Percentiles rank a stretch among this genome's conserved stretches.
Evolutionary conservation across 2,797 vertebrate species (phyloP).

Genomic region (Crocidura indochinensis): DNA sequence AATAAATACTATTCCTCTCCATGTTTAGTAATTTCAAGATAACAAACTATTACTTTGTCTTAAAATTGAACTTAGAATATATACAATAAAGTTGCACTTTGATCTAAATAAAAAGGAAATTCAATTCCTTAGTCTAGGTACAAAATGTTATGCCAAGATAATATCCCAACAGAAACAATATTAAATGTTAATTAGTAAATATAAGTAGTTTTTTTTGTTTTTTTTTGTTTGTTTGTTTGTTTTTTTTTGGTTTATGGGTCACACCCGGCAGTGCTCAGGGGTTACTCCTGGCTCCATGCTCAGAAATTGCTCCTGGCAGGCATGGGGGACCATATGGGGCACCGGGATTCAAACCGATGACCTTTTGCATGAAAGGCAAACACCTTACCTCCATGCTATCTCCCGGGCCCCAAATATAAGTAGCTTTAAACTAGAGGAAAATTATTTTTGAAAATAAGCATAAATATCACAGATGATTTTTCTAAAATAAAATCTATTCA

Average conservation of each 20-base stretch:
- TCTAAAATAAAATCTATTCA: not conserved
- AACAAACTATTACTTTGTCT: not conserved
- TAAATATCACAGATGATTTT: not conserved
- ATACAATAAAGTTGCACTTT: not conserved
- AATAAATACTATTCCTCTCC: not conserved
- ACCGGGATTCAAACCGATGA: too few species aligned
- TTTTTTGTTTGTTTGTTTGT: too few species aligned
- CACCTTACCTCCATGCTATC: too few species aligned
- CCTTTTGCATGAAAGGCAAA: too few species aligned
- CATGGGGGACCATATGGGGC: too few species aligned
- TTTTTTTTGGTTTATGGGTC: too few species aligned
- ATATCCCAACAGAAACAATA: constrained; percentile 19
- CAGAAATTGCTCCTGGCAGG: too few species aligned
- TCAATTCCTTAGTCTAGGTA: not conserved
- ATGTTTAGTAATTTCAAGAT: not conserved
- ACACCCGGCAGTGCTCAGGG: too few species aligned
- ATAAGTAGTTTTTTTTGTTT: not conserved
- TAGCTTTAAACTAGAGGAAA: not conserved
- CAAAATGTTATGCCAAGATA: constrained; percentile 16
- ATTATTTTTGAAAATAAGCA: not conserved
- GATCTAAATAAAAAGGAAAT: not conserved
- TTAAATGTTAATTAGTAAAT: constrained; percentile 5
- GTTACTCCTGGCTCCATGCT: too few species aligned
- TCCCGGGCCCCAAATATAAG: too few species aligned
- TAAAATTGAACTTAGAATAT: not conserved